These are phyloP conservation scores for Crotalus viridis DNA, from an alignment of 2,113 vertebrate genomes.

Conservation along the genomic window DNA sequence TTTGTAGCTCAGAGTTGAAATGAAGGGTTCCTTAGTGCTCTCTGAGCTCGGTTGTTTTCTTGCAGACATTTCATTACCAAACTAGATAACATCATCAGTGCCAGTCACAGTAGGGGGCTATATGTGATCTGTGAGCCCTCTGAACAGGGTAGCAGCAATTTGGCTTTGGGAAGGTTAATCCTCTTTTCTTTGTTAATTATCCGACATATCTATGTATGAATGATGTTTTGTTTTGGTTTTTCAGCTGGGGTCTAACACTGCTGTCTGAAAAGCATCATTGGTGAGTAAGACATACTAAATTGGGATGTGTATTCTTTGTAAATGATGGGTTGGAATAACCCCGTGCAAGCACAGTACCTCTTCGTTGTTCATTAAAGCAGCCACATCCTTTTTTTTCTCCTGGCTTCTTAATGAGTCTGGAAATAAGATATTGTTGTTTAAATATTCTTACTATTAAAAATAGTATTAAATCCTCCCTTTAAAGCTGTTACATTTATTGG, in stretches of 20 bases:
- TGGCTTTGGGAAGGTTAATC: neutral
- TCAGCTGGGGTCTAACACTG: constrained; percentile 90
- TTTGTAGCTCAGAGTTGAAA: neutral
- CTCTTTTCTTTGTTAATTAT: neutral
- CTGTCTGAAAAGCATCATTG: constrained; percentile 92
- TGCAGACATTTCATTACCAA: neutral
- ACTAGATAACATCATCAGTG: neutral
- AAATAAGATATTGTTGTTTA: neutral
- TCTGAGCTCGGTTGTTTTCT: neutral
- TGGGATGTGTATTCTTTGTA: neutral
- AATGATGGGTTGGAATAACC: neutral
- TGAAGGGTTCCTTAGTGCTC: neutral
- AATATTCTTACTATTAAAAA: neutral
- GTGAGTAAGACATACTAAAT: constrained; percentile 73
- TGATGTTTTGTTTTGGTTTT: neutral
- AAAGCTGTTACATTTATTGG: neutral
- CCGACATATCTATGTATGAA: neutral
- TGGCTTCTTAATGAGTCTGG: neutral
- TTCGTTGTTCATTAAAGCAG: neutral
- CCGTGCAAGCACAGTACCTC: neutral
- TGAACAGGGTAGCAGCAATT: neutral
- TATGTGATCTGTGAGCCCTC: neutral
- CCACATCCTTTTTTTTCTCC: neutral
- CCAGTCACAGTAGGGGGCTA: neutral
- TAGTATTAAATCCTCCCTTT: neutral